These are phyloP conservation scores for Adelognathus sp. DNA, from an alignment of 2,888 invertebrate genomes.

Conservation along the genomic window DNA sequence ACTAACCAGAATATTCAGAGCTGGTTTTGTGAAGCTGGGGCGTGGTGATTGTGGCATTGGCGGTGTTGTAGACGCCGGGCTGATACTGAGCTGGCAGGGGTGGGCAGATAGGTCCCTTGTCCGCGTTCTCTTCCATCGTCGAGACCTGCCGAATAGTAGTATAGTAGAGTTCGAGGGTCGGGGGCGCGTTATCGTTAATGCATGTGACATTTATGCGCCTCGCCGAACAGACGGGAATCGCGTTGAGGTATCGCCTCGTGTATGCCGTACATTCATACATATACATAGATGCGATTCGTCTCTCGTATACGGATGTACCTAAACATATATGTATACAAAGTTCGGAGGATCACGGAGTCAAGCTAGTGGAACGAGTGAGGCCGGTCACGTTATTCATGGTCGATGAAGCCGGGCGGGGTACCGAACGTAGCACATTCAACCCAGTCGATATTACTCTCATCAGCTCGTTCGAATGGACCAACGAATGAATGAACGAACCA, in stretches of 20 bases:
- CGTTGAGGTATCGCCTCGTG: slow-evolving; percentile 37
- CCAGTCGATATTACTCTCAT: slow-evolving; percentile 43
- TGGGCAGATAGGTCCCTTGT: slow-evolving; percentile 80
- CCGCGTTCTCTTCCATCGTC: slow-evolving; percentile 75
- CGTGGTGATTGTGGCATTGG: slow-evolving; percentile 67
- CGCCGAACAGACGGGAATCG: slow-evolving; percentile 54
- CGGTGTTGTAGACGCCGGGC: slow-evolving; percentile 74
- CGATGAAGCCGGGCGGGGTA: slow-evolving; percentile 55
- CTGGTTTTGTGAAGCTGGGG: slow-evolving; percentile 78
- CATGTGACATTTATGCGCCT: slow-evolving; percentile 75
- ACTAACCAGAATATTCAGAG: slow-evolving; percentile 75
- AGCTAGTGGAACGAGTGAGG: slow-evolving; percentile 42
- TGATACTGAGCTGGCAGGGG: slow-evolving; percentile 79
- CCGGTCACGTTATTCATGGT: slow-evolving; percentile 52
- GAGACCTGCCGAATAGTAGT: slow-evolving; percentile 75
- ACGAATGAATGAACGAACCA: slow-evolving; percentile 12
- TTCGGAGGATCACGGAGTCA: slow-evolving; percentile 10
- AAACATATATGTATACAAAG: neutral
- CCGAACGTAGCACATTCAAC: slow-evolving; percentile 32
- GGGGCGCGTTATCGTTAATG: slow-evolving; percentile 74
- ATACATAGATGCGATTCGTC: slow-evolving; percentile 3
- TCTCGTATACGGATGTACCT: neutral
- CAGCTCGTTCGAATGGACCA: slow-evolving; percentile 21
- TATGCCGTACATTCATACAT: slow-evolving; percentile 33
- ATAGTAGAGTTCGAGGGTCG: slow-evolving; percentile 20